Percentiles rank a stretch among this genome's conserved stretches.
Conservation (phyloP, 2,113 vertebrate species). For the Otolemur garnettii region DNA sequence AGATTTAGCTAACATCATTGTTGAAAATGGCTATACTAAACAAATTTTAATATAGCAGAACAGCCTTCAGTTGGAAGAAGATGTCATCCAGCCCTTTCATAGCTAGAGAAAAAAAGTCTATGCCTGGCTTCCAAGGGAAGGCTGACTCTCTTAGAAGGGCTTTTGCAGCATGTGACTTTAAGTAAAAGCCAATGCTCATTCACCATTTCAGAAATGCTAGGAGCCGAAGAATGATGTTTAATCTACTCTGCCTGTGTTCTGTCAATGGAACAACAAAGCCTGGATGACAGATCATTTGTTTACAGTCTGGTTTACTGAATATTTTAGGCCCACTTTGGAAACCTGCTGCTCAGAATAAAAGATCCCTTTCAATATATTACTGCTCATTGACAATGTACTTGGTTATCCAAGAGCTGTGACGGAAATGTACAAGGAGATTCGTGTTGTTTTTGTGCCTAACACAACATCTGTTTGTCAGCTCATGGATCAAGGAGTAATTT, state of each 20-base stretch:
- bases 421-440: not conserved
- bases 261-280: not conserved
- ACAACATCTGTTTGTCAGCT: not conserved
- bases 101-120: not conserved
- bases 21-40: not conserved
- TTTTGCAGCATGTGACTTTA: not conserved
- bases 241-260: not conserved
- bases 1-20: not conserved
- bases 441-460: not conserved
- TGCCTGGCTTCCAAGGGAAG: not conserved
- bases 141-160: not conserved
- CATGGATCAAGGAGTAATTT: not conserved
- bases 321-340: not conserved
- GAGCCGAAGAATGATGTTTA: not conserved
- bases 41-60: not conserved
- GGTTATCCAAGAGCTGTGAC: not conserved
- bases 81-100: not conserved
- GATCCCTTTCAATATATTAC: not conserved
- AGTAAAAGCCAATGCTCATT: not conserved
- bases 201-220: not conserved
- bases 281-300: not conserved
- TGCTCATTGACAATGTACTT: not conserved
- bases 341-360: not conserved
- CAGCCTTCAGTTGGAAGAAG: not conserved
- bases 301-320: not conserved